Evolutionary conservation across 2,113 vertebrate genomes (phyloP), one percentile per base, ranked within the genome.

Genomic region (Prochilodus magdalenae): DNA sequence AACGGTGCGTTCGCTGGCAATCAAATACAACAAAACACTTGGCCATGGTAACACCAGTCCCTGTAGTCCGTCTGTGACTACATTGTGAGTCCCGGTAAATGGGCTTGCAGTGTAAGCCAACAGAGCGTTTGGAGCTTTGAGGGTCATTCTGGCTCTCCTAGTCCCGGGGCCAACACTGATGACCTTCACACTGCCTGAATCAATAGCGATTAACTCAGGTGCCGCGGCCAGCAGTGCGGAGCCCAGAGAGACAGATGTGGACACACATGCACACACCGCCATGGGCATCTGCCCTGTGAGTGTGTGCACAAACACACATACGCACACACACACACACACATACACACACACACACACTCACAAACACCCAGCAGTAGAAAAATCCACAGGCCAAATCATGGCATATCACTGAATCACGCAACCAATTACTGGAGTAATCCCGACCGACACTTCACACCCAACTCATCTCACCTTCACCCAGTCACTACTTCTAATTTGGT

Each of bases 161-260:
- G 74, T 65, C 84, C 77, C 49, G 40, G 63, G 87, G 86, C 85
- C 77, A 77, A 29, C 40, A 59, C 69, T 80, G 82, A 82, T 89
- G 89, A 89, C 88, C 88, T 89, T 89, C 82, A 84, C 73, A 83
- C 73, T 78, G 81, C 81, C 85, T 80, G 85, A 89, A 84, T 87
- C 85, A 86, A 88, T 84, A 89, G 85, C 65, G 84, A 89, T 89
- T 88, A 89, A 88, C 76, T 81, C 26, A 36, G 77, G 51, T 29
- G 78, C 82, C 82, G 62, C 70, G 73, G 75, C 75, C 30, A 73
- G 69, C 65, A 55, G 84, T 75, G 73, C 57, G 69, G 24, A 65
- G 70, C 26, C 55, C 30, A 82, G 20, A 74, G 71, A 73, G 73
- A 63, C 51, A 72, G 72, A 67, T 29, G n/a, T 65, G 57, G 49